Base-by-base conservation (phyloP, 2,113 vertebrate genomes). In the Epinephelus moara region DNA sequence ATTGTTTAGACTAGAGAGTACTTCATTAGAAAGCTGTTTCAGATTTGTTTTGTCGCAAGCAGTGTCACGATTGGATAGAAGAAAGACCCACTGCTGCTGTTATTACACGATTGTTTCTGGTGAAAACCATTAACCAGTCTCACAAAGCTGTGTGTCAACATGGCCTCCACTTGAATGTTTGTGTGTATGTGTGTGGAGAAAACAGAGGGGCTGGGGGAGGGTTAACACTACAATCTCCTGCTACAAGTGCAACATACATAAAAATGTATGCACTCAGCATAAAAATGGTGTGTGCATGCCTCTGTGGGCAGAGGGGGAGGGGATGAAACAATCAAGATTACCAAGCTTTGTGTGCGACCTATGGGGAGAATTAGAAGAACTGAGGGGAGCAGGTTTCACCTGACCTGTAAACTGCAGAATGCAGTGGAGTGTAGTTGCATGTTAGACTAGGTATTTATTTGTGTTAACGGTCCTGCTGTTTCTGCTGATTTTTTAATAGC, bases 181-280 rank as follows among this genome's bases (percentile, higher is more conserved):
- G 71, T 66, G 57, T 78, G 33, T 30, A 30, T 50, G 64, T 73
- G 47, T 64, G 71, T 70, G 78, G 49, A 75, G 42, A 70, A 70
- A 33, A 50, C 59, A 63, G 15, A 60, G 57, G 67, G 37, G 47
- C 1, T 61, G 79, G 49, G 76, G 82, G 71, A 67, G 77, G 78
- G 70, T 78, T 82, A 84, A 83, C 27, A 17, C 47, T 17, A 55
- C 73, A 63, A 42, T 60, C 64, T 49, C 66, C 76, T 21, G 30
- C 55, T 74, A 79, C 79, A 82, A 62, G 78, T 79, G 47, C 72
- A 84, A 75, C 81, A 87, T 89, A 85, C 70, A 74, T 84, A n/a
- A 75, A 86, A 88, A 85, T 45, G 77, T 67, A 82, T 84, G 71
- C 53, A 80, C 77, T 91, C 90, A 90, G 91, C 90, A 92, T 84